These are phyloP conservation scores for Gephyroberyx darwinii DNA, from an alignment of 2,797 vertebrate genomes.

Conservation along the genomic window DNA sequence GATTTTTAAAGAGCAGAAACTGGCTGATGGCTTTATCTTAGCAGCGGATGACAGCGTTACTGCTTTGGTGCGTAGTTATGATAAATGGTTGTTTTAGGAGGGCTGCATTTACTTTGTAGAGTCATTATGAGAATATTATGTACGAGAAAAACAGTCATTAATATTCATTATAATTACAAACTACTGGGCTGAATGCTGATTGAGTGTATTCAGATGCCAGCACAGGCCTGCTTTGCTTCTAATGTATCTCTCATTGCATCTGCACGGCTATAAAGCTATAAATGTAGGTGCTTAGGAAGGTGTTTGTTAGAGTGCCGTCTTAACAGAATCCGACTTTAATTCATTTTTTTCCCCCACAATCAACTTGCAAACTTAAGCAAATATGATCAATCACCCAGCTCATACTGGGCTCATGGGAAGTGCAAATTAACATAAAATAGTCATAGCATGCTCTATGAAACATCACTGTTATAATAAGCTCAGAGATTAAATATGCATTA, in stretches of 20 bases:
- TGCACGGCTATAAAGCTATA: slow-evolving; percentile 45
- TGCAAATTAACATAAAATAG: slow-evolving; percentile 40
- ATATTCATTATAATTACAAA: slow-evolving; percentile 84
- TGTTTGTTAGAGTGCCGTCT: slow-evolving; percentile 26
- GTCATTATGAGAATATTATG: slow-evolving; percentile 84
- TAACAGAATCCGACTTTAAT: slow-evolving; percentile 52
- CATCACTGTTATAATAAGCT: slow-evolving; percentile 17
- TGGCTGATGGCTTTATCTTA: slow-evolving; percentile 71
- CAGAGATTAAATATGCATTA: slow-evolving; percentile 15
- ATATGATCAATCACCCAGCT: slow-evolving; percentile 32
- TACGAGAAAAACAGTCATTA: slow-evolving; percentile 83
- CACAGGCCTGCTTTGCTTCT: slow-evolving; percentile 46
- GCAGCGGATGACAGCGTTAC: slow-evolving; percentile 72
- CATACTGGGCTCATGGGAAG: slow-evolving; percentile 37
- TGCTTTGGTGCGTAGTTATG: slow-evolving; percentile 78
- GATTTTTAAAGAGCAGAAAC: slow-evolving; percentile 59
- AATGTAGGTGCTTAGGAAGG: slow-evolving; percentile 60
- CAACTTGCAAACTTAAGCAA: neutral
- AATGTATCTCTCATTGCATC: slow-evolving; percentile 63
- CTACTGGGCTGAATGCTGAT: slow-evolving; percentile 81
- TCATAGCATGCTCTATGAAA: slow-evolving; percentile 3
- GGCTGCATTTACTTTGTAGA: slow-evolving; percentile 81
- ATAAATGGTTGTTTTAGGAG: slow-evolving; percentile 83
- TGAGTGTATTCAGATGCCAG: slow-evolving; percentile 62
- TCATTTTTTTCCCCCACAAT: slow-evolving; percentile 36